These are phyloP conservation scores for Neodiprion fabricii DNA, from an alignment of 1,140 invertebrate genomes.

Conservation along the genomic window DNA sequence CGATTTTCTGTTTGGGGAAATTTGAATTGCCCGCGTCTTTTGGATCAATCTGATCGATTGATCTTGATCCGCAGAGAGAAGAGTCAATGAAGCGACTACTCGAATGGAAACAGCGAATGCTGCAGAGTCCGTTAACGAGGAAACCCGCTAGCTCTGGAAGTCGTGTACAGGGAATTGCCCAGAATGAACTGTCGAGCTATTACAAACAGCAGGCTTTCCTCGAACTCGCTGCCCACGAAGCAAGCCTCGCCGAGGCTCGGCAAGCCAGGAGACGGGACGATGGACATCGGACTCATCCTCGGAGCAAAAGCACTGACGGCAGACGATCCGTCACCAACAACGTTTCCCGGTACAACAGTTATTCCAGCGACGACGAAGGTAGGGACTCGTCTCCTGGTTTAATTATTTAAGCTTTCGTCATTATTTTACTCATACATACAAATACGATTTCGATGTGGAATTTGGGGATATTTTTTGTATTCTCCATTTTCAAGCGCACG, in stretches of 20 bases:
- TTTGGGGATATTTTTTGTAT: too few species aligned
- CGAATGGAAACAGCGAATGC: constrained; percentile 93
- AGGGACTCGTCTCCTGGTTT: constrained; percentile 59
- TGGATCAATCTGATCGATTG: too few species aligned
- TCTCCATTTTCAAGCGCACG: too few species aligned
- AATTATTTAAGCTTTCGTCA: constrained; percentile 42
- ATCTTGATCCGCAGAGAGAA: constrained; percentile 68
- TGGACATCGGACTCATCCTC: constrained; percentile 51
- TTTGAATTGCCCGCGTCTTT: too few species aligned
- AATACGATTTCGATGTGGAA: too few species aligned
- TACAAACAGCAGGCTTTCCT: constrained; percentile 58
- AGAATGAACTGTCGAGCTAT: constrained; percentile 58
- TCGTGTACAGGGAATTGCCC: constrained; percentile 45
- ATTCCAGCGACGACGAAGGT: constrained; percentile 90
- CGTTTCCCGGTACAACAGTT: constrained; percentile 75
- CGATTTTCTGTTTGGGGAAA: too few species aligned
- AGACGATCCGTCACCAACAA: constrained; percentile 61
- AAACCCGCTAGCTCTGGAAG: constrained; percentile 69
- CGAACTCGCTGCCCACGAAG: constrained; percentile 48
- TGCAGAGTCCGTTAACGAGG: constrained; percentile 84
- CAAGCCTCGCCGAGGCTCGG: constrained; percentile 41
- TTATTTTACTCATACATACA: not conserved
- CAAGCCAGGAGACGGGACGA: constrained; percentile 50
- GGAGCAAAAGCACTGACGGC: constrained; percentile 61
- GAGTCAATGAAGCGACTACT: constrained; percentile 90